Evolutionary conservation across 2,797 vertebrate genomes (phyloP), one percentile per base, ranked within the genome.

Genomic region (Poeciliopsis turneri): DNA sequence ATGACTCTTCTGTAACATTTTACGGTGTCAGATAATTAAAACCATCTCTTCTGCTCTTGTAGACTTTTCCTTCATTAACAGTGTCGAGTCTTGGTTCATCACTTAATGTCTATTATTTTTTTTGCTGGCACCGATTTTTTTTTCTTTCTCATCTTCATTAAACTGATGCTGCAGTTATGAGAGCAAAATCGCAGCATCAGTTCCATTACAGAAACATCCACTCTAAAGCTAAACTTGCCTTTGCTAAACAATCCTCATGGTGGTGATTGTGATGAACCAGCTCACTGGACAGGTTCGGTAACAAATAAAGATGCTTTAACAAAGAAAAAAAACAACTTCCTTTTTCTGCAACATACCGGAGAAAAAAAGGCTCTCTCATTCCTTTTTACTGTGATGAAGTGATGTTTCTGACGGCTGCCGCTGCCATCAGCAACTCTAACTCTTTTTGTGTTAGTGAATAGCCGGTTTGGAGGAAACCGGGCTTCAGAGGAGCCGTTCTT

Each of bases 401-500:
- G 79, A 73, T 45, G 74, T n/a, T 51, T 83, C 68, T 70, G 66
- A 84, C 78, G 72, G 49, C 64, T 49, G 16, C 9, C 81, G 80
- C 82, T 74, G 76, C 78, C 30, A 64, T 90, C 88, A 90, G 84
- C 87, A 80, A 64, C 75, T 69, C 41, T 86, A 78, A 83, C 72
- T 87, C 81, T 81, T 78, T 68, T 73, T 57, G 77, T 81, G 82
- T 79, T 78, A 33, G 78, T 78, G 86, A 86, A 72, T 78, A 28
- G 79, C 72, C 64, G 45, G 23, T 81, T n/a, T 55, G 74, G 75
- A 86, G 77, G 55, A 80, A 83, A 86, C 83, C 68, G 84, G 86
- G 77, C 85, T 90, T 85, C 86, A 82, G 83, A 78, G 75, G 84
- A 88, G 74, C 74, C 45, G 0, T 85, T 78, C 77, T 82, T 88